Conservation (phyloP, 2,797 vertebrate genomes). For the Halcyon chelicuti region DNA sequence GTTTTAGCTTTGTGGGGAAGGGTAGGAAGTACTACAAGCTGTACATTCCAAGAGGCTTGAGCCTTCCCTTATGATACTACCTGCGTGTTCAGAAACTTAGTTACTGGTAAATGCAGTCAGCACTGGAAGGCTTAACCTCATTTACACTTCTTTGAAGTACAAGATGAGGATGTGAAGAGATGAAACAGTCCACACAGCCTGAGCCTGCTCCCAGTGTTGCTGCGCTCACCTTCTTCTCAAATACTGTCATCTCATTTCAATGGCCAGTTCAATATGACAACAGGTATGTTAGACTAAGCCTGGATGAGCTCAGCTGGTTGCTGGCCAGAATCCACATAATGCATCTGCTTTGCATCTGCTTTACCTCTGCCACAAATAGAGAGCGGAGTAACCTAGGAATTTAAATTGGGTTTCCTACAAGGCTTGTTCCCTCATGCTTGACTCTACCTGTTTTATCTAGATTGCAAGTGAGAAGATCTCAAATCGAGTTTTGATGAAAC, state of each 20-base stretch:
- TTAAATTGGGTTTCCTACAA: not conserved
- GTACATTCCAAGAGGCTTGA: not conserved
- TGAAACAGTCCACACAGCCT: not conserved
- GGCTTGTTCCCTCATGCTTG: not conserved
- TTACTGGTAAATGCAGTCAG: not conserved
- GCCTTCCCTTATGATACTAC: not conserved
- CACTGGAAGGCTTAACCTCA: not conserved
- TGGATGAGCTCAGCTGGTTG: not conserved
- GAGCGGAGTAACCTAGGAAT: not conserved
- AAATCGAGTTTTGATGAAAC: not conserved
- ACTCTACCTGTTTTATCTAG: not conserved
- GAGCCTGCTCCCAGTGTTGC: not conserved
- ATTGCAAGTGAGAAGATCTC: not conserved
- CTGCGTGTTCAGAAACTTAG: not conserved
- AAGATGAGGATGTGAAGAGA: not conserved
- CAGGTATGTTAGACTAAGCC: not conserved
- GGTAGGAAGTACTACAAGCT: not conserved
- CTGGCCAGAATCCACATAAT: not conserved
- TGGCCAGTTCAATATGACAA: not conserved
- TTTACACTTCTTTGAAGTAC: not conserved
- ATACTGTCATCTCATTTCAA: not conserved
- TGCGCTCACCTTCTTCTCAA: not conserved
- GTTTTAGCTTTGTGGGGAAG: not conserved
- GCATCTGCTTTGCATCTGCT: not conserved
- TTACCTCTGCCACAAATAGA: not conserved